phyloP scores from a whole-genome alignment of 2,113 vertebrate genomes.

The Tachycineta bicolor region DNA sequence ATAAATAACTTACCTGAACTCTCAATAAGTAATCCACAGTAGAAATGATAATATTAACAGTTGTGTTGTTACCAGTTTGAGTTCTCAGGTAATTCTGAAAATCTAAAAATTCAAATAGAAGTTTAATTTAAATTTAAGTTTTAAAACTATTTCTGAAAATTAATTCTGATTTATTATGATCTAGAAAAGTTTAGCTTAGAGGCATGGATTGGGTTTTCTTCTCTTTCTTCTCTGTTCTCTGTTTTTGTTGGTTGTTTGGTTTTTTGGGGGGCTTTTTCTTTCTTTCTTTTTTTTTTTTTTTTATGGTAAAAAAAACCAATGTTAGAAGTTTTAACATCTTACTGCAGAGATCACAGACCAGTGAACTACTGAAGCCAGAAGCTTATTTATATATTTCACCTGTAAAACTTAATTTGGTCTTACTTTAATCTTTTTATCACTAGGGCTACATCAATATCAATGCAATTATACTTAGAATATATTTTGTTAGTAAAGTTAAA shows the following conservation, averaged over 20 bases:
- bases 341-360: background rate
- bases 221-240: background rate
- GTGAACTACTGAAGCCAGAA: background rate
- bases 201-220: too few species aligned
- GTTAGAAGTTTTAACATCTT: background rate
- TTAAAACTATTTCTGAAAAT: background rate
- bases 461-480: background rate
- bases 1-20: conserved; percentile 83
- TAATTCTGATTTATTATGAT: background rate
- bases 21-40: conserved; percentile 95
- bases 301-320: accelerated
- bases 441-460: background rate
- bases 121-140: background rate
- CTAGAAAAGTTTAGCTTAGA: background rate
- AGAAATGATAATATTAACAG: conserved; percentile 97
- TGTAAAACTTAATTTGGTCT: background rate
- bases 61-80: conserved; percentile 96
- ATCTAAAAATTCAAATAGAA: conserved; percentile 75
- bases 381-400: background rate
- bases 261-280: too few species aligned
- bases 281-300: background rate
- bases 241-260: too few species aligned
- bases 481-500: background rate
- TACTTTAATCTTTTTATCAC: background rate
- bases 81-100: conserved; percentile 98